Evolutionary conservation across 2,113 vertebrate species (phyloP).

Genomic region (Pituophis catenifer): DNA sequence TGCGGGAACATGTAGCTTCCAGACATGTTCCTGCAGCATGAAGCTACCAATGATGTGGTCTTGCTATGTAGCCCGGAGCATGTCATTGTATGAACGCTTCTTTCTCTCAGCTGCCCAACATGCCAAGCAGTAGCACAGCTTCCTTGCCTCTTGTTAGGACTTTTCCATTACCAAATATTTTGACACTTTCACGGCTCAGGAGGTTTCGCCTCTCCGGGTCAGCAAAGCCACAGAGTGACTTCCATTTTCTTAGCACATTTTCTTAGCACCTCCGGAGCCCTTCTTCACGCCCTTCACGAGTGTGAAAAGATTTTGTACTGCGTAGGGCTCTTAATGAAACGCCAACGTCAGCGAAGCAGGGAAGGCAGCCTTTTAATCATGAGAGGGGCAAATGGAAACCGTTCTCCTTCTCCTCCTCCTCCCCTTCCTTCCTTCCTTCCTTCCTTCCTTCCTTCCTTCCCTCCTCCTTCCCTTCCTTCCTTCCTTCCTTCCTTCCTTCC

Average conservation of each 20-base stretch:
- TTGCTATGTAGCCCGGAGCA: not conserved
- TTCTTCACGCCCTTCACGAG: not conserved
- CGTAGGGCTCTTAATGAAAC: not conserved
- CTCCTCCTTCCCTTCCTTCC: fast-evolving
- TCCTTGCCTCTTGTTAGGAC: not conserved
- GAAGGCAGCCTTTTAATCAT: not conserved
- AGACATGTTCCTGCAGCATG: not conserved
- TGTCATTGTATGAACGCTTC: not conserved
- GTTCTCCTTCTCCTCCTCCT: too few relatives aligned
- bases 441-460: too few relatives aligned
- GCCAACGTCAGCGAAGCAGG: not conserved
- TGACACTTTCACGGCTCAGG: not conserved
- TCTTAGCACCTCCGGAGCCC: too few relatives aligned
- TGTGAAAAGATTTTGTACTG: not conserved
- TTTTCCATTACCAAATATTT: not conserved
- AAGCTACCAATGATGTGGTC: not conserved
- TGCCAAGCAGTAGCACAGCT: not conserved
- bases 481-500: not conserved
- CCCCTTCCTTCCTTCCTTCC: too few relatives aligned
- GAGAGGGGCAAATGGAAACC: not conserved
- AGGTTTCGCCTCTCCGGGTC: not conserved
- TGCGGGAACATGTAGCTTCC: not conserved
- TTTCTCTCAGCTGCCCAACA: not conserved
- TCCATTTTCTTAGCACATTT: not conserved
- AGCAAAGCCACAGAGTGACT: not conserved